Base-by-base conservation (phyloP, 2,888 invertebrate species). In the Apotomis turbidana region DNA sequence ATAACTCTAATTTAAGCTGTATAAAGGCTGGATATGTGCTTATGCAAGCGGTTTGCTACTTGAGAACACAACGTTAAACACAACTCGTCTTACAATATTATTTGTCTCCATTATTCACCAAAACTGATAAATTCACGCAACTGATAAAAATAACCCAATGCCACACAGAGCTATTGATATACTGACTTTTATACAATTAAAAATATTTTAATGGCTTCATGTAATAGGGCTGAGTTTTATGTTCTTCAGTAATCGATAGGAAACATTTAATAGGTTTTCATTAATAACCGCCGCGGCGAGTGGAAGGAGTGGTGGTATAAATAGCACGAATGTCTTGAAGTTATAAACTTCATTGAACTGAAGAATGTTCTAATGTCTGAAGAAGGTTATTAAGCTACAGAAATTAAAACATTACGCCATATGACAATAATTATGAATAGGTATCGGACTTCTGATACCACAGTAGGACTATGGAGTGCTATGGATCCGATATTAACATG, bases 151-250 rank as follows among this genome's bases (percentile, higher is more conserved):
- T 59, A 46, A 55, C 64, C n/a, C 52, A 36, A 10, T 44, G 49
- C 63, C 3, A 46, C 59, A 66, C 62, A 67, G 36, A 13, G 13
- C n/a, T 10, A 36, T 36, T 46, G 15, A 62, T 44, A 71, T 9
- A 67, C 15, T 67, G 55, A 66, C 71, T 71, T n/a, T 54, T 66
- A 12, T 8, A 60, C 66, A 66, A 71, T 71, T 67, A 70, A 60
- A 60, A 71, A 71, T 54, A 49, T 46, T 66, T 71, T 71, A 49
- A 71, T 66, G 41, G 49, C 60, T 67, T 38, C 54, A 38, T 41
- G 10, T 61, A 67, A 71, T 67, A 55, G 54, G 60, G 46, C 49
- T 59, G 10, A 52, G 55, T 38, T 71, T 66, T 66, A 71, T 60
- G 60, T 44, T 52, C 6, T 61, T 44, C 44, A 44, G 9, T 55